phyloP scores from a whole-genome alignment of 2,888 invertebrate genomes.

The Drosophila fungiperda region DNA sequence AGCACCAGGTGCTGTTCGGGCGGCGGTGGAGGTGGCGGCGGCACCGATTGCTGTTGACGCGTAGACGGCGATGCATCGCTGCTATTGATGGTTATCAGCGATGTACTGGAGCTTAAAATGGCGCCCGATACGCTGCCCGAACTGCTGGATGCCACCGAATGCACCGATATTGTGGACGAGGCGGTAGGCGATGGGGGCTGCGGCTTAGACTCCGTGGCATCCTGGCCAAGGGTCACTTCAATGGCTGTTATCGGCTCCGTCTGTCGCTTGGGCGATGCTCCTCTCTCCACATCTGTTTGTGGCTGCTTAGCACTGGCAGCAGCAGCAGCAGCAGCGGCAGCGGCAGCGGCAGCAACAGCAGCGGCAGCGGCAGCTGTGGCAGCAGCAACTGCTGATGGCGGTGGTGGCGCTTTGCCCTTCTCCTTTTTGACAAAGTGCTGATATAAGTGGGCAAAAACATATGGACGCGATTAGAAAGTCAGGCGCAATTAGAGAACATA shows the following conservation, averaged over 20 bases:
- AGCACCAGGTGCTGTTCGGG: conserved; percentile 85
- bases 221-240: conserved; percentile 70
- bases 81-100: conserved; percentile 84
- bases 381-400: conserved; percentile 71
- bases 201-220: conserved; percentile 60
- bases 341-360: too few relatives aligned
- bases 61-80: conserved; percentile 76
- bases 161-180: conserved; percentile 78
- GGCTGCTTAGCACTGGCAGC: conserved; percentile 16
- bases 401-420: conserved; percentile 93
- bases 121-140: conserved; percentile 59
- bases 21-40: conserved; percentile 66
- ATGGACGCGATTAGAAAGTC: conserved; percentile 2
- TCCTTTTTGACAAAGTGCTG: conserved; percentile 89
- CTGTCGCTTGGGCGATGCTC: conserved; percentile 41
- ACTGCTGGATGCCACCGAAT: conserved; percentile 70
- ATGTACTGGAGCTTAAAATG: conserved; percentile 82
- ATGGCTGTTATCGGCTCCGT: conserved; percentile 61
- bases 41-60: conserved; percentile 67
- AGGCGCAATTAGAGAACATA: background rate
- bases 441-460: conserved; percentile 10
- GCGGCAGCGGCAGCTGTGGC: conserved; percentile 73
- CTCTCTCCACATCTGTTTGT: conserved; percentile 12
- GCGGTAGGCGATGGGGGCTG: conserved; percentile 81
- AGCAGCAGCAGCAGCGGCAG: conserved; percentile 86